Evolutionary conservation across 2,888 invertebrate genomes (phyloP).

Genomic region (Azorinus chamasolen): DNA sequence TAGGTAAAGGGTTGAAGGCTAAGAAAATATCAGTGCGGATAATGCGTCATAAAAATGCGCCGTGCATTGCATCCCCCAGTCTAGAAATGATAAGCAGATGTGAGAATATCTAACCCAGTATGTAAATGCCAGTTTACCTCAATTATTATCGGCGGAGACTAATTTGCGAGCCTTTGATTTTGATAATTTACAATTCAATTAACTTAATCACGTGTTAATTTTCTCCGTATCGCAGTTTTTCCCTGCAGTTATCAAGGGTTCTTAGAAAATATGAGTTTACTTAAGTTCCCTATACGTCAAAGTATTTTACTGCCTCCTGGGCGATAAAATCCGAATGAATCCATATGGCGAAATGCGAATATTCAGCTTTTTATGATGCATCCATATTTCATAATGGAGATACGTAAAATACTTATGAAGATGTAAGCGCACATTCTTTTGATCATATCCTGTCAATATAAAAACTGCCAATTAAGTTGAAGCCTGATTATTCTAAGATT

Average conservation of each 20-base stretch:
- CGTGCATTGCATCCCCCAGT: background rate
- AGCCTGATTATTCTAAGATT: slow-evolving; percentile 29
- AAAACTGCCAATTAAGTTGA: slow-evolving; percentile 38
- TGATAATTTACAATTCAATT: slow-evolving; percentile 35
- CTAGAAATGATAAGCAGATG: slow-evolving; percentile 13
- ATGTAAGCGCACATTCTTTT: slow-evolving; percentile 20
- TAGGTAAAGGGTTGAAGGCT: no score
- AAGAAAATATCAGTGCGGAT: no score
- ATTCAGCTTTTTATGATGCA: slow-evolving; percentile 5
- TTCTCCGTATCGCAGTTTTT: slow-evolving; percentile 10
- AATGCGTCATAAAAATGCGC: slow-evolving; percentile 8
- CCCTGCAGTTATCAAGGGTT: slow-evolving; percentile 3
- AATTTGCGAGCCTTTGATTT: slow-evolving; percentile 32
- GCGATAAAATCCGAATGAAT: slow-evolving; percentile 20
- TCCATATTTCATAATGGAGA: slow-evolving; percentile 27
- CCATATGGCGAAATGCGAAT: slow-evolving; percentile 2
- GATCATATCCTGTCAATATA: slow-evolving; percentile 44
- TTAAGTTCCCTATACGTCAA: slow-evolving; percentile 14
- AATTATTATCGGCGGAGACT: slow-evolving; percentile 6
- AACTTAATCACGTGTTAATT: slow-evolving; percentile 21
- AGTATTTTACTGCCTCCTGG: background rate
- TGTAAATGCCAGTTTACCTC: no score
- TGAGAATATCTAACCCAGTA: background rate
- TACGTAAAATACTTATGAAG: slow-evolving; percentile 11
- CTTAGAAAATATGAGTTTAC: slow-evolving; percentile 13